Evolutionary conservation across 2,797 vertebrate species (phyloP).

Genomic region (Kryptolebias ocellatus): DNA sequence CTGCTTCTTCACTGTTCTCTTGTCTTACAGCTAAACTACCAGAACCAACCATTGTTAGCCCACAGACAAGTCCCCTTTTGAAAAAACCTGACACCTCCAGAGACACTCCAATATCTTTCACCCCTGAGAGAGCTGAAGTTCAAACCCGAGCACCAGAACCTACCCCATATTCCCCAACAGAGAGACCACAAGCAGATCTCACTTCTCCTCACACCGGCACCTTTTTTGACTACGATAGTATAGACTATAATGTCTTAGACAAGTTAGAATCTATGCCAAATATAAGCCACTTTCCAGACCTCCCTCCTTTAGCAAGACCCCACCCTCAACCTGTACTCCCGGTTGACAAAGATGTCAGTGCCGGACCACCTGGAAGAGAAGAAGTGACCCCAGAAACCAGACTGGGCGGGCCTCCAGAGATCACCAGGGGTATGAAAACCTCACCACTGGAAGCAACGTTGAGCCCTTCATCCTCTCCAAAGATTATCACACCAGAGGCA

Average conservation of each 20-base stretch:
- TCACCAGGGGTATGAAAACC: not conserved
- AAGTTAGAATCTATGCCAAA: slow-evolving; percentile 39
- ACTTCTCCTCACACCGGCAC: not conserved
- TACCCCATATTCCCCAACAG: not conserved
- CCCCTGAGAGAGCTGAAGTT: slow-evolving; percentile 14
- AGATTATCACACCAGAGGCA: slow-evolving; percentile 3
- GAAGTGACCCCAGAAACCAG: slow-evolving; percentile 3
- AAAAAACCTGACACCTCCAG: not conserved
- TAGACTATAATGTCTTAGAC: accelerated
- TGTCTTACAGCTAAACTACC: slow-evolving; percentile 48
- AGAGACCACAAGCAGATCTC: slow-evolving; percentile 7
- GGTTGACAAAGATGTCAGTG: slow-evolving; percentile 39
- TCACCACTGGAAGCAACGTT: not conserved
- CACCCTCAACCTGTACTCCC: slow-evolving; percentile 10
- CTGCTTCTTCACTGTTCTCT: not conserved
- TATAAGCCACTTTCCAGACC: not conserved
- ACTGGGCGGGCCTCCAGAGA: not conserved
- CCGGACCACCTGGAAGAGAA: not conserved
- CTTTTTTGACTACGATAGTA: slow-evolving; percentile 19
- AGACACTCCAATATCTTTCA: not conserved
- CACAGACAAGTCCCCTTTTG: not conserved
- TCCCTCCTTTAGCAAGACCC: slow-evolving; percentile 54
- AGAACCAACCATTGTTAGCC: slow-evolving; percentile 40
- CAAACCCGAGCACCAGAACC: slow-evolving; percentile 11
- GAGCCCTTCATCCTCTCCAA: not conserved